These are phyloP conservation scores for Eupithecia tripunctaria DNA, from an alignment of 2,888 invertebrate species.

Conservation along the genomic window DNA sequence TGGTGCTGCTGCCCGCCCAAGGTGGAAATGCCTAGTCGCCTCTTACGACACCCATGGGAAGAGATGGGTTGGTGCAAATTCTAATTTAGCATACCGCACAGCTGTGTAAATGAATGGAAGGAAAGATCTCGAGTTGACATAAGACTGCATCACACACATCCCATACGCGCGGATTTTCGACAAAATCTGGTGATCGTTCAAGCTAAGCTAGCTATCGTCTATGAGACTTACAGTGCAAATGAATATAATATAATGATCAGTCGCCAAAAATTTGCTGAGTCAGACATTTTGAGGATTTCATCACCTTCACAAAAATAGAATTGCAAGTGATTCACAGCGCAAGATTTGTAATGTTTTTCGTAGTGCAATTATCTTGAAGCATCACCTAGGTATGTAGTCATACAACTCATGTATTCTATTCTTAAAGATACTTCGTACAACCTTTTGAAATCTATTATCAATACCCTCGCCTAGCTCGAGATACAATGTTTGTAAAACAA, in stretches of 20 bases:
- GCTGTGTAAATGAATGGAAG: too few relatives aligned
- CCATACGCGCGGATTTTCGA: neutral
- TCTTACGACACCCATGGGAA: too few relatives aligned
- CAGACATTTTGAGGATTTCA: neutral
- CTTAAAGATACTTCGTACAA: neutral
- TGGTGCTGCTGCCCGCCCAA: too few relatives aligned
- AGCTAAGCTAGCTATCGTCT: neutral
- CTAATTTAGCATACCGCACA: too few relatives aligned
- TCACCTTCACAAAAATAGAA: constrained; percentile 13
- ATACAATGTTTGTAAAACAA: too few relatives aligned
- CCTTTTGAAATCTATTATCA: neutral
- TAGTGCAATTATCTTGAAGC: constrained; percentile 13
- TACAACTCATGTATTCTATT: neutral
- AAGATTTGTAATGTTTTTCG: constrained; percentile 11
- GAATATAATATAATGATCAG: neutral
- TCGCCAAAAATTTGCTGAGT: neutral
- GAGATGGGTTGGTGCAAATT: too few relatives aligned
- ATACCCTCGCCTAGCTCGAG: neutral
- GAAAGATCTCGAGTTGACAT: neutral
- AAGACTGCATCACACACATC: neutral
- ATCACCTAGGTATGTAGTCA: neutral
- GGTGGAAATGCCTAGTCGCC: too few relatives aligned
- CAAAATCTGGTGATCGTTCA: neutral
- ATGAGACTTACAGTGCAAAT: neutral
- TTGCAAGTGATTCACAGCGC: constrained; percentile 8